These are phyloP conservation scores for Aphrocallistes beatrix DNA, from an alignment of 37 sponge, comb jelly and placozoan genomes.

Conservation along the genomic window DNA sequence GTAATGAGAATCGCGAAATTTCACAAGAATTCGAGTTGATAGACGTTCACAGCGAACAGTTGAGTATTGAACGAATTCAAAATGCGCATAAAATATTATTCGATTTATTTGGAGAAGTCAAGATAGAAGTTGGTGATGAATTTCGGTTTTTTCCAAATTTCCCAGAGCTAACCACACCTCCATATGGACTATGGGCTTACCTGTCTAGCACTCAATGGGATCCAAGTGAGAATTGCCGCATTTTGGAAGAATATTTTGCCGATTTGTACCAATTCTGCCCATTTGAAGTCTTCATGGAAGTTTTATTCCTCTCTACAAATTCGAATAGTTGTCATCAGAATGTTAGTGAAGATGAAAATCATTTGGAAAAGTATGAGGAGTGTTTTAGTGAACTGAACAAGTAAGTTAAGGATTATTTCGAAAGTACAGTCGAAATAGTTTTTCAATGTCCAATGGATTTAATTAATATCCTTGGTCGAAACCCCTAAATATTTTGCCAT, in stretches of 20 bases:
- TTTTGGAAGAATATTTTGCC: not conserved
- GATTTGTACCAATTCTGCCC: not conserved
- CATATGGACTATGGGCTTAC: not conserved
- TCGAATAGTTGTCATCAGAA: not conserved
- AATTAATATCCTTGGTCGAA: too few relatives aligned
- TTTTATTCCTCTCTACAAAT: not conserved
- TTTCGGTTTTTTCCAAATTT: not conserved
- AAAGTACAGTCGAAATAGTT: too few relatives aligned
- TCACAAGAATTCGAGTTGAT: not conserved
- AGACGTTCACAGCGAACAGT: not conserved
- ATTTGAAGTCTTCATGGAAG: not conserved
- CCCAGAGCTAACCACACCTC: not conserved
- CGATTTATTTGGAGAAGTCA: not conserved
- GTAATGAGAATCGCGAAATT: not conserved
- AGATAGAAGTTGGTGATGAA: not conserved
- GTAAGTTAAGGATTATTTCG: too few relatives aligned
- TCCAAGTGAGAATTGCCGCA: not conserved
- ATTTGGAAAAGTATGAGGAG: conserved; percentile 12
- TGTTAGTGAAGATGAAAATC: not conserved
- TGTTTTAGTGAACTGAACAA: conserved; percentile 6
- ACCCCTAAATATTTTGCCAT: too few relatives aligned
- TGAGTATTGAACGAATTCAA: not conserved
- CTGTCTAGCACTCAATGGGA: not conserved
- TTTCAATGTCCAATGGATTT: too few relatives aligned
- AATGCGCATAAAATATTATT: not conserved